These are phyloP conservation scores for Rhynchopsitta pachyrhyncha DNA, from an alignment of 2,113 vertebrate species.

Conservation along the genomic window DNA sequence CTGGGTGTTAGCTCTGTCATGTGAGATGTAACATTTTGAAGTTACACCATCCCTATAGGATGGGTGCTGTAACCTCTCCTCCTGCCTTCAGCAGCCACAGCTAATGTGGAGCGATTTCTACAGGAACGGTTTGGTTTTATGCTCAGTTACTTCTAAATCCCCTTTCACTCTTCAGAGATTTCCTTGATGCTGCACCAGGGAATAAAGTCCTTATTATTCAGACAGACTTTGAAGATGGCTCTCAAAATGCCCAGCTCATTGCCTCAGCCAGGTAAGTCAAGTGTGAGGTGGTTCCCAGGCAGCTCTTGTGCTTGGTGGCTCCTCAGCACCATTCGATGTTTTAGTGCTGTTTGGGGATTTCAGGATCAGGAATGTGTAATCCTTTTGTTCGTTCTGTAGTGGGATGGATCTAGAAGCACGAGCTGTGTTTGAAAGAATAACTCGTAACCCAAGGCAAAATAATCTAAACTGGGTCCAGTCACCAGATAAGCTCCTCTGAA, in stretches of 20 bases:
- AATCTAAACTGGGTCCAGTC: background rate
- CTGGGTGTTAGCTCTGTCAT: background rate
- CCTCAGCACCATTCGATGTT: background rate
- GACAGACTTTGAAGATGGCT: conserved; percentile 85
- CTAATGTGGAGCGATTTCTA: background rate
- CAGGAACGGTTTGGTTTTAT: background rate
- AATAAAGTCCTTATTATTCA: conserved; percentile 90
- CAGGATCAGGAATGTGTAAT: background rate
- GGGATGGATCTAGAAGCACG: background rate
- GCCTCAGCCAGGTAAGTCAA: conserved; percentile 90
- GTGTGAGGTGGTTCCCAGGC: background rate
- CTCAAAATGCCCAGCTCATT: conserved; percentile 83
- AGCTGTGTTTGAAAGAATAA: background rate
- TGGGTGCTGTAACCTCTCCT: background rate
- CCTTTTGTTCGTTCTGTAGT: background rate
- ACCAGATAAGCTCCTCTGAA: background rate
- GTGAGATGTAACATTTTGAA: background rate
- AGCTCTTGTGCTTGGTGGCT: background rate
- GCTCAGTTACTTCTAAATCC: background rate
- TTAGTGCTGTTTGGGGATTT: background rate
- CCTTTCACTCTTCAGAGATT: conserved; percentile 69
- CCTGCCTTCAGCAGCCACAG: background rate
- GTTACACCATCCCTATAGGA: background rate
- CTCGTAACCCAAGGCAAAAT: background rate
- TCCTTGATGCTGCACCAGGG: conserved; percentile 61